Conservation (phyloP, 2,888 invertebrate species). For the Portevinia maculata region DNA sequence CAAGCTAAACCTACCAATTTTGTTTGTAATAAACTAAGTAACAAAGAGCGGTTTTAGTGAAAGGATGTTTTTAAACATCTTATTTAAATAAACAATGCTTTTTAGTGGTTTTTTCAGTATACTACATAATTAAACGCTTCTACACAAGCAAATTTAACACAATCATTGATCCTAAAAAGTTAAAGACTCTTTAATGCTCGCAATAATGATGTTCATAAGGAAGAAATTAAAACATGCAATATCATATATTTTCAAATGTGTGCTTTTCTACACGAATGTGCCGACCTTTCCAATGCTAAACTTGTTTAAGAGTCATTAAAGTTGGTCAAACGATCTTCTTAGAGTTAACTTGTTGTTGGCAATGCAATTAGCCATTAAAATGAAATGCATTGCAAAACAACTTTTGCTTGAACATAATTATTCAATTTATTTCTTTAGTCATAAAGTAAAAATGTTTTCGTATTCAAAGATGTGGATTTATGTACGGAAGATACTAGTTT, state of each 20-base stretch:
- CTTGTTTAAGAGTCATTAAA: slow-evolving; percentile 13
- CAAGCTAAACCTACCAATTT: too few relatives aligned
- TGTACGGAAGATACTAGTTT: not conserved
- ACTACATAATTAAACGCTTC: too few relatives aligned
- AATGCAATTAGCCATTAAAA: slow-evolving; percentile 31
- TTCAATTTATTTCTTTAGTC: slow-evolving; percentile 31
- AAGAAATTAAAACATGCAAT: slow-evolving; percentile 12
- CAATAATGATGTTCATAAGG: slow-evolving; percentile 1
- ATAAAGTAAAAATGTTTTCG: not conserved
- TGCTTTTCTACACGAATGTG: not conserved
- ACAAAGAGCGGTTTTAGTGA: too few relatives aligned
- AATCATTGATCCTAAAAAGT: slow-evolving; percentile 3
- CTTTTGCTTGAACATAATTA: slow-evolving; percentile 23
- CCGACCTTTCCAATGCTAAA: slow-evolving; percentile 10
- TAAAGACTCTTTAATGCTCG: not conserved
- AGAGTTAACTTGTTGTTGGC: slow-evolving; percentile 25
- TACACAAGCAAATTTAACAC: not conserved
- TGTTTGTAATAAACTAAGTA: too few relatives aligned
- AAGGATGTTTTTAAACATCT: too few relatives aligned
- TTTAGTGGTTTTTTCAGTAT: too few relatives aligned
- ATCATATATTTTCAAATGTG: not conserved
- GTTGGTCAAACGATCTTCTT: slow-evolving; percentile 21
- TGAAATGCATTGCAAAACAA: slow-evolving; percentile 31
- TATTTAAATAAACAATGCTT: too few relatives aligned
- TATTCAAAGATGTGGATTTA: slow-evolving; percentile 1